Conservation (phyloP, 2,797 vertebrate species). For the Paedocypris micromegethes region DNA sequence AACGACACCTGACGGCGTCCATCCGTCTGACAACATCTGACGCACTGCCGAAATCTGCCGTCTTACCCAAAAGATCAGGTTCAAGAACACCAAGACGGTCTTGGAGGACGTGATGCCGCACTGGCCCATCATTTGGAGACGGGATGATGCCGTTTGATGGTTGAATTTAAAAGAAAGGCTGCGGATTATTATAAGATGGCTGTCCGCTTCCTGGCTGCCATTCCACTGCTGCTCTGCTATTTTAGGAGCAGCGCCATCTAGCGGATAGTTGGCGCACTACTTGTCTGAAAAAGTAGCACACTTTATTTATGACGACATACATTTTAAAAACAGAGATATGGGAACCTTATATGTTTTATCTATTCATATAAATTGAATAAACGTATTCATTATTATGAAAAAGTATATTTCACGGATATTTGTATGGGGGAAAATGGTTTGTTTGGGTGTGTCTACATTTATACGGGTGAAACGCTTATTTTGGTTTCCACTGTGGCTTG, state of each 20-base stretch:
- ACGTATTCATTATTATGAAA: no score
- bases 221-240: constrained; percentile 38
- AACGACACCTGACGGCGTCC: constrained; percentile 29
- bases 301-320: no score
- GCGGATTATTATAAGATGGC: constrained; percentile 70
- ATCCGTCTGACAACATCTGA: constrained; percentile 31
- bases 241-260: constrained; percentile 45
- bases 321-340: no score
- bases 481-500: no score
- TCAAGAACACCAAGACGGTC: constrained; percentile 95
- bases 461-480: no score
- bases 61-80: constrained; percentile 97
- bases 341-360: no score
- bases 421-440: no score
- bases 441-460: no score
- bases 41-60: constrained; percentile 28
- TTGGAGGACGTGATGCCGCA: constrained; percentile 98
- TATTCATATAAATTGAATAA: no score
- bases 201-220: constrained; percentile 49
- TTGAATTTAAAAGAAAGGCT: constrained; percentile 38
- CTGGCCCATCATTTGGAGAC: constrained; percentile 77
- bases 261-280: constrained; percentile 18
- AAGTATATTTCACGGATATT: no score
- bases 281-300: no score
- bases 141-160: not conserved